Percentiles rank a stretch among this genome's conserved stretches.
These are phyloP conservation scores for Emmelina monodactyla DNA, from an alignment of 2,888 invertebrate species.

Conservation along the genomic window DNA sequence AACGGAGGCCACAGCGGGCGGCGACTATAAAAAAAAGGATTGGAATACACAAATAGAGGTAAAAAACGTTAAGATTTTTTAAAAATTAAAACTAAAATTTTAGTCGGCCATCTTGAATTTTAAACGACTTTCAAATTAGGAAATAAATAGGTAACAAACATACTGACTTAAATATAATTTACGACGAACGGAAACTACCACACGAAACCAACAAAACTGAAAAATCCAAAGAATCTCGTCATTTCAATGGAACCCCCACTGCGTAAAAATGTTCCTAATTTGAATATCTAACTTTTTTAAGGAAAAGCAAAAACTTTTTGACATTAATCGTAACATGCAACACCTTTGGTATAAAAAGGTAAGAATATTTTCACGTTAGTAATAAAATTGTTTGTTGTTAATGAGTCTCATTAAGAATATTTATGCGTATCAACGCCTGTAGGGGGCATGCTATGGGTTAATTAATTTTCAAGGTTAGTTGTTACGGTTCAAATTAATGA, in stretches of 20 bases:
- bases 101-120: background rate
- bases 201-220: constrained; percentile 13
- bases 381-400: constrained; percentile 6
- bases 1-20: no score
- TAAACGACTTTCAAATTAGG: background rate
- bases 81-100: background rate
- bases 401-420: background rate
- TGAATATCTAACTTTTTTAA: constrained; percentile 43
- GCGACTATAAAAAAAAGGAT: no score
- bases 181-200: constrained; percentile 13
- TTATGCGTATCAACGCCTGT: background rate
- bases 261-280: constrained; percentile 47
- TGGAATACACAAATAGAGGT: no score
- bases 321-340: constrained; percentile 40
- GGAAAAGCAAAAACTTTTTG: constrained; percentile 31
- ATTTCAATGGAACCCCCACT: constrained; percentile 30
- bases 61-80: background rate
- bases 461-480: background rate
- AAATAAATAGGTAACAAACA: no score
- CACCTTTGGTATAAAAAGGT: constrained; percentile 27
- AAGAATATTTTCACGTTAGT: constrained; percentile 7
- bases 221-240: constrained; percentile 36
- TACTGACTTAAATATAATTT: constrained; percentile 2
- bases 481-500: no score
- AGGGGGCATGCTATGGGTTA: background rate